Evolutionary conservation across 2,797 vertebrate species (phyloP).

Genomic region (Gadopsis bispinosus): DNA sequence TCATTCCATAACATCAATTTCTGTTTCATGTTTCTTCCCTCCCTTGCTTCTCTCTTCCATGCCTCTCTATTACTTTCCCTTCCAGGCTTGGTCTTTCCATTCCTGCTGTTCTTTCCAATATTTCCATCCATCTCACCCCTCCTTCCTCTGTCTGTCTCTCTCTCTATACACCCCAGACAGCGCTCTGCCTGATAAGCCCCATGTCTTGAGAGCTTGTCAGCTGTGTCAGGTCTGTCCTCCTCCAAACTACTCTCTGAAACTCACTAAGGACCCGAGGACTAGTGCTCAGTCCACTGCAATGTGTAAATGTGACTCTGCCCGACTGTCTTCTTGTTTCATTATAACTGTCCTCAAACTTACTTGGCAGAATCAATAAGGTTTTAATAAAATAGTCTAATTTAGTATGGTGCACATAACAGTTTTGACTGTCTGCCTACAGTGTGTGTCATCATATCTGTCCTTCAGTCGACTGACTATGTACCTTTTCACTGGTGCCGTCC

Average conservation of each 20-base stretch:
- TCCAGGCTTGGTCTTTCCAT: constrained; percentile 14
- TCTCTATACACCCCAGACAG: constrained; percentile 16
- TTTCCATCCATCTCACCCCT: constrained; percentile 8
- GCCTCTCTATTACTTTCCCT: constrained; percentile 2
- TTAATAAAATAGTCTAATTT: constrained; percentile 27
- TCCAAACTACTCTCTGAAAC: constrained; percentile 58
- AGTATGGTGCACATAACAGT: constrained; percentile 11
- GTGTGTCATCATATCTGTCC: constrained; percentile 24
- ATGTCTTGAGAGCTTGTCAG: constrained; percentile 69
- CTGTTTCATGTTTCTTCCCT: constrained; percentile 8
- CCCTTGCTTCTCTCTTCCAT: background rate
- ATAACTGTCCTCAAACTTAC: constrained; percentile 25
- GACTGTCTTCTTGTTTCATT: constrained; percentile 38
- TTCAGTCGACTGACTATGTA: constrained; percentile 7
- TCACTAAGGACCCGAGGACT: constrained; percentile 48
- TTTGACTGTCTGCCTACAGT: constrained; percentile 2
- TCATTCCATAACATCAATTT: constrained; percentile 10
- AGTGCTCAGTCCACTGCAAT: constrained; percentile 40
- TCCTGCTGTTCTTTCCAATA: constrained; percentile 27
- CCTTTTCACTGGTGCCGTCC: background rate
- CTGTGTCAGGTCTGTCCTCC: constrained; percentile 67
- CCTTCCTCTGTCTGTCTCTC: constrained; percentile 37
- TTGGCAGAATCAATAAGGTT: constrained; percentile 1
- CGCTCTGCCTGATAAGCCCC: constrained; percentile 40
- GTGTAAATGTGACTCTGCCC: constrained; percentile 17